Conservation (phyloP, 2,888 invertebrate genomes). For the Priocnemis perturbator region DNA sequence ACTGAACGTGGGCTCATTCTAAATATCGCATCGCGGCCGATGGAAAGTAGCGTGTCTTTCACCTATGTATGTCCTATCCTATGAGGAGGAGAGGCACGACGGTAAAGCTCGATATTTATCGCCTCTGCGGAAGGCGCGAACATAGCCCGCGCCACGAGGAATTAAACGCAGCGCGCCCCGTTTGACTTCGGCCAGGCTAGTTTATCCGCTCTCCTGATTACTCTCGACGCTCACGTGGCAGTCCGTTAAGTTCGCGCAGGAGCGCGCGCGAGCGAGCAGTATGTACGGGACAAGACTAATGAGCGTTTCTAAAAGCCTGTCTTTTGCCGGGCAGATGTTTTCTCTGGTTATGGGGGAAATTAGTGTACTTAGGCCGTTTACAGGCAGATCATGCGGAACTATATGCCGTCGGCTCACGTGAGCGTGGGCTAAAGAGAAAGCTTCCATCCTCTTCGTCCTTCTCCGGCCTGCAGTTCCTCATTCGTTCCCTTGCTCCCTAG, state of each 20-base stretch:
- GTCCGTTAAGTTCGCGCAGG: slow-evolving; percentile 5
- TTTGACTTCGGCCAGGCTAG: no score
- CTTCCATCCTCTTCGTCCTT: background rate
- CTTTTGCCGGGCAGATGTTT: slow-evolving; percentile 40
- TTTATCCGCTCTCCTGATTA: no score
- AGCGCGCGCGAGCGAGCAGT: no score
- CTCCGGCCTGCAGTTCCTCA: background rate
- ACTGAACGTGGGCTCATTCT: no score
- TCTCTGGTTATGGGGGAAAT: slow-evolving; percentile 37
- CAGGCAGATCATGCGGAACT: slow-evolving; percentile 38
- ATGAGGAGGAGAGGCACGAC: background rate
- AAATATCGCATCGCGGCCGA: no score
- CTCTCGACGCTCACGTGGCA: slow-evolving; percentile 43
- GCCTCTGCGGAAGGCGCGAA: no score
- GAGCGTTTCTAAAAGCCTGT: slow-evolving; percentile 43
- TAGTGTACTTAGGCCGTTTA: slow-evolving; percentile 46
- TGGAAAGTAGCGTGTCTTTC: no score
- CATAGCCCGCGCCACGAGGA: no score
- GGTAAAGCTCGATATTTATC: no score
- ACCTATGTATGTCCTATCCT: no score
- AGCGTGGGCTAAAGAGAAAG: slow-evolving; percentile 28
- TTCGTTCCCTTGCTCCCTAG: no score
- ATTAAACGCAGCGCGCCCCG: no score
- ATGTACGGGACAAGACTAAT: slow-evolving; percentile 40
- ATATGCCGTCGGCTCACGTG: slow-evolving; percentile 13